Evolutionary conservation across 2,888 invertebrate genomes (phyloP).

Genomic region (Platycnemis pennipes): DNA sequence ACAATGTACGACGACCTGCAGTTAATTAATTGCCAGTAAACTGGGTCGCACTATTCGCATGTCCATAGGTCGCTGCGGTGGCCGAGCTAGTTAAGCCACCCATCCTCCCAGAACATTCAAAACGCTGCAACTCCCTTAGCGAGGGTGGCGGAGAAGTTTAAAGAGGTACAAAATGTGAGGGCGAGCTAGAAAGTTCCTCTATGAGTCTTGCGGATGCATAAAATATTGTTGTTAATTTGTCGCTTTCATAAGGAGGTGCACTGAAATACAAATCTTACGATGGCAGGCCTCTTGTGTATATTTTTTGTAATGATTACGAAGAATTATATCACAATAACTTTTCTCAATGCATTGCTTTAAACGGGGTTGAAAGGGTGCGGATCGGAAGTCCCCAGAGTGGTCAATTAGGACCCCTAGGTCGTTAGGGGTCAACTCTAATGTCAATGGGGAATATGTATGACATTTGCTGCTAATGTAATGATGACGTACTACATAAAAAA

Average conservation of each 20-base stretch:
- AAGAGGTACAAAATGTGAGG: background rate
- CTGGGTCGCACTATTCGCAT: slow-evolving; percentile 45
- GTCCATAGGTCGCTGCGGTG: slow-evolving; percentile 49
- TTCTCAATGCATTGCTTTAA: too few species aligned
- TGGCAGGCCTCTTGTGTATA: too few species aligned
- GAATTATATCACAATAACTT: too few species aligned
- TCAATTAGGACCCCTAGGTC: too few species aligned
- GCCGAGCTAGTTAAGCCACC: slow-evolving; percentile 18
- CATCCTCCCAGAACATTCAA: background rate
- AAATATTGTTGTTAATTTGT: background rate
- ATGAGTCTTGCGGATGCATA: background rate
- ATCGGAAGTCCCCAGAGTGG: too few species aligned
- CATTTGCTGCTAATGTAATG: too few species aligned
- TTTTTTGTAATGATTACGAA: too few species aligned
- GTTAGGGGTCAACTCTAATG: too few species aligned
- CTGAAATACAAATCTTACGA: too few species aligned
- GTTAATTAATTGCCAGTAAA: slow-evolving; percentile 63
- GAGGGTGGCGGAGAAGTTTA: background rate
- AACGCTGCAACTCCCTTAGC: background rate
- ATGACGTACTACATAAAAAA: too few species aligned
- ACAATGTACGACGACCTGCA: slow-evolving; percentile 49
- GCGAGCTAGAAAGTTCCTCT: background rate
- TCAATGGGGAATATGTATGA: too few species aligned
- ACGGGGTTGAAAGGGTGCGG: too few species aligned
- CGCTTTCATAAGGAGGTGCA: background rate